A percentile compares a stretch with the other conserved stretches of the same genome.
These are phyloP conservation scores for Periphyllus acericola DNA, from an alignment of 2,888 invertebrate genomes.

Conservation along the genomic window DNA sequence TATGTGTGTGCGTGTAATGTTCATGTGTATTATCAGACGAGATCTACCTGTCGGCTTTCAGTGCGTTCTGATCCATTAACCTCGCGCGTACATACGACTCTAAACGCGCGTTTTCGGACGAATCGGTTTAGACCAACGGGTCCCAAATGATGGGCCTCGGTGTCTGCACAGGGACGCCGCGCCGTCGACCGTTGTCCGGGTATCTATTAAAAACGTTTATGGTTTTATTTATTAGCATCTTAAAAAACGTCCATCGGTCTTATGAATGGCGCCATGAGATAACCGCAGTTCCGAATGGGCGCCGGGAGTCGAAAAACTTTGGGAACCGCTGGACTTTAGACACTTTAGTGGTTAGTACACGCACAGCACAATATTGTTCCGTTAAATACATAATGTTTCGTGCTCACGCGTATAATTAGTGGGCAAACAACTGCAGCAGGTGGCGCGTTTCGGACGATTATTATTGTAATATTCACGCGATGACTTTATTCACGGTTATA, in stretches of 20 bases:
- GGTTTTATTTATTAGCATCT: too few relatives aligned
- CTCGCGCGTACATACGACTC: too few relatives aligned
- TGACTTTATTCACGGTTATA: neutral
- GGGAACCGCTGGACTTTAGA: too few relatives aligned
- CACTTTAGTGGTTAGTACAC: neutral
- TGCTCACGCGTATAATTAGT: slow-evolving; percentile 29
- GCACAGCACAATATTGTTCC: neutral
- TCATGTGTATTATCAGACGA: too few relatives aligned
- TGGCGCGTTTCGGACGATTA: slow-evolving; percentile 17
- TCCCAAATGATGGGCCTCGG: too few relatives aligned
- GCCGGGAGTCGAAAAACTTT: too few relatives aligned
- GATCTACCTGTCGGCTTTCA: neutral
- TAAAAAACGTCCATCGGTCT: too few relatives aligned
- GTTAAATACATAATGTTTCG: slow-evolving; percentile 47
- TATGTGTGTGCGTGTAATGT: too few relatives aligned
- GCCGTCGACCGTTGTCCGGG: too few relatives aligned
- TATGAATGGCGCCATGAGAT: neutral
- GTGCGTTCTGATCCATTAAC: neutral
- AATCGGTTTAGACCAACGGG: neutral
- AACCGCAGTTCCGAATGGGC: too few relatives aligned
- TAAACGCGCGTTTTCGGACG: neutral
- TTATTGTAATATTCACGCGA: neutral
- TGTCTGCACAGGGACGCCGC: too few relatives aligned
- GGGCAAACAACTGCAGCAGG: neutral
- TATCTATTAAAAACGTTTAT: too few relatives aligned